These are phyloP conservation scores for Caenorhabditis auriculariae DNA, from an alignment of 2,888 invertebrate genomes.

Conservation along the genomic window DNA sequence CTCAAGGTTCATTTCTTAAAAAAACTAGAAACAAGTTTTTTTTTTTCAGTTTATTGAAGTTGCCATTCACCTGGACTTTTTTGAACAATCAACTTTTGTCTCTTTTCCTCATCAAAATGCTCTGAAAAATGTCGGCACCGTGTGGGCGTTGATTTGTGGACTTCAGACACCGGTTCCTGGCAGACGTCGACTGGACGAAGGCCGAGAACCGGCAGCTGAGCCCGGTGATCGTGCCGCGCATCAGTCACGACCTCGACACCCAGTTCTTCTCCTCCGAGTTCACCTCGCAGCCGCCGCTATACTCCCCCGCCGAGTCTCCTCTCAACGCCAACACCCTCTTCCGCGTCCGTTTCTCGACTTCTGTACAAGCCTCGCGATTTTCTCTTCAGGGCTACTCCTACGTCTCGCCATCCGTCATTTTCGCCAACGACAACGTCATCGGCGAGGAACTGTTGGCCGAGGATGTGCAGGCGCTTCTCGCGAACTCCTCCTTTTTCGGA, in stretches of 20 bases:
- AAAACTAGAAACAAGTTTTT: too few relatives aligned
- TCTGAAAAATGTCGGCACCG: too few relatives aligned
- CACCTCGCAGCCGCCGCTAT: constrained; percentile 85
- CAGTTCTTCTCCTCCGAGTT: constrained; percentile 96
- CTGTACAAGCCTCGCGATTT: neutral
- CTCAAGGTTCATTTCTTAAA: too few relatives aligned
- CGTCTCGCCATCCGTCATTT: constrained; percentile 86
- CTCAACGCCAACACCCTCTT: constrained; percentile 65
- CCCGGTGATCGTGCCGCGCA: constrained; percentile 87
- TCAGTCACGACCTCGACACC: constrained; percentile 78
- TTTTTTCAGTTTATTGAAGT: too few relatives aligned
- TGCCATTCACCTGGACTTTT: too few relatives aligned
- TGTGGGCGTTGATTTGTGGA: too few relatives aligned
- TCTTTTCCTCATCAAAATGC: too few relatives aligned
- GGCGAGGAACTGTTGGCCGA: constrained; percentile 71
- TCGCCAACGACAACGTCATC: constrained; percentile 73
- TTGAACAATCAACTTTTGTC: too few relatives aligned
- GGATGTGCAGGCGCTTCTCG: constrained; percentile 52
- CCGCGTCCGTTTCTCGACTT: constrained; percentile 29
- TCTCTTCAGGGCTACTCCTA: constrained; percentile 85
- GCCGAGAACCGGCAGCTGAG: constrained; percentile 77
- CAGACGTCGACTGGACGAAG: constrained; percentile 80
- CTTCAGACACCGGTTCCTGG: constrained; percentile 53
- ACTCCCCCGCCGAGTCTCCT: constrained; percentile 87
- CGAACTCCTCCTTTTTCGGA: constrained; percentile 84